phyloP scores from a whole-genome alignment of 2,797 vertebrate species.

The Sarcoramphus papa region DNA sequence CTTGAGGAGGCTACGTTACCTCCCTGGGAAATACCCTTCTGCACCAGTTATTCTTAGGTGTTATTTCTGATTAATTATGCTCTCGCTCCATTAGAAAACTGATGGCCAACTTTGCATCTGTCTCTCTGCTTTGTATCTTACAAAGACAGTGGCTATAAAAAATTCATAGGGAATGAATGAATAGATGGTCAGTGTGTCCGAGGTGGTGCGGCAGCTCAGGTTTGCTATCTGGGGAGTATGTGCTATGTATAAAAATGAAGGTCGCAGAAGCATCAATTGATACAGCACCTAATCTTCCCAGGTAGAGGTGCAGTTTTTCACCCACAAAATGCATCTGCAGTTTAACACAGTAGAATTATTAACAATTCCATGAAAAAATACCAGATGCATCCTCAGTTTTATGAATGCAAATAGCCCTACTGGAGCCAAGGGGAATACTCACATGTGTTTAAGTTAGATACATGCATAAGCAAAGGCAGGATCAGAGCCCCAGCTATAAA shows the following conservation, averaged over 20 bases:
- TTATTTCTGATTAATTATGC: constrained; percentile 68
- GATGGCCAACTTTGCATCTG: constrained; percentile 44
- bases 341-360: background rate
- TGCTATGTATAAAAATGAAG: constrained; percentile 10
- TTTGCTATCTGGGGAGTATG: background rate
- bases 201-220: background rate
- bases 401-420: constrained; percentile 12
- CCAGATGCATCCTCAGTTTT: constrained; percentile 15
- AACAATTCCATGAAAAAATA: background rate
- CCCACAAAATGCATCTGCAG: background rate
- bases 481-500: constrained; percentile 47
- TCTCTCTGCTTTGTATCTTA: constrained; percentile 43
- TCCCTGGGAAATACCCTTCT: constrained; percentile 64
- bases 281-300: background rate
- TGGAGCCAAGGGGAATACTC: constrained; percentile 39
- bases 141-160: constrained; percentile 40
- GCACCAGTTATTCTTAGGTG: constrained; percentile 60
- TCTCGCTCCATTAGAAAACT: constrained; percentile 55
- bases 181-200: background rate
- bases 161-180: constrained; percentile 19
- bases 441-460: constrained; percentile 48
- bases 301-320: background rate
- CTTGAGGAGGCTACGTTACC: background rate
- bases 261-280: background rate
- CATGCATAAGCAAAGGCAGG: constrained; percentile 46